Percentiles rank a stretch among this genome's conserved stretches.
Evolutionary conservation across 1,140 invertebrate species (phyloP).

Genomic region (Pseudomyrmex pallidus): DNA sequence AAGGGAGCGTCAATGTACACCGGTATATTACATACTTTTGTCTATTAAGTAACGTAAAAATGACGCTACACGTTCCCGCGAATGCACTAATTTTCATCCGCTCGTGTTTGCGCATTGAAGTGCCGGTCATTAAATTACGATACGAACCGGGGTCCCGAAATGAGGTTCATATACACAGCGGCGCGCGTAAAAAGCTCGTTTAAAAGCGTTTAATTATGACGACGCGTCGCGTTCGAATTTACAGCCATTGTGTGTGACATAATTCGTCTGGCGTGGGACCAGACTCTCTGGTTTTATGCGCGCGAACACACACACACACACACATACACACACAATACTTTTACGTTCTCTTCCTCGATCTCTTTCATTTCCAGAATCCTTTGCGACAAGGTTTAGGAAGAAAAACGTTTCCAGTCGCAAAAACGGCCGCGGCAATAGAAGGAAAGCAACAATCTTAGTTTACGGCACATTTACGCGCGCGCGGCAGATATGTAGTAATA

Average conservation of each 20-base stretch:
- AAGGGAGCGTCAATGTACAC: not conserved
- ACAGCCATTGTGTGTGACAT: conserved; percentile 3
- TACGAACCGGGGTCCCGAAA: not conserved
- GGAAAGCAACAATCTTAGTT: conserved; percentile 54
- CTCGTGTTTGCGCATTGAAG: not conserved
- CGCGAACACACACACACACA: too few species aligned
- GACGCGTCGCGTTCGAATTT: not conserved
- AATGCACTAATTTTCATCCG: not conserved
- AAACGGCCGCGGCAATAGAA: not conserved
- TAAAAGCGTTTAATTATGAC: conserved; percentile 22
- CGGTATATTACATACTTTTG: not conserved
- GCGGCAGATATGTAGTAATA: conserved; percentile 60
- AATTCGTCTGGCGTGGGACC: conserved; percentile 28
- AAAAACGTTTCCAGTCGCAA: conserved; percentile 27
- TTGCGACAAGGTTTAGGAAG: conserved; percentile 43
- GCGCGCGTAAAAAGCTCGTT: conserved; percentile 12
- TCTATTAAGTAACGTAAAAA: not conserved
- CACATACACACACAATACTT: too few species aligned
- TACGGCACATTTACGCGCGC: conserved; percentile 49
- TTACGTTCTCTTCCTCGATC: not conserved
- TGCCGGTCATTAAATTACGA: conserved; percentile 28
- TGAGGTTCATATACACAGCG: conserved; percentile 15
- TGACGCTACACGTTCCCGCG: not conserved
- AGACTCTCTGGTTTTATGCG: conserved; percentile 1
- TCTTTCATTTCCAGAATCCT: conserved; percentile 29